Evolutionary conservation across 2,888 invertebrate species (phyloP).

Genomic region (Ichneumoninae sp.): DNA sequence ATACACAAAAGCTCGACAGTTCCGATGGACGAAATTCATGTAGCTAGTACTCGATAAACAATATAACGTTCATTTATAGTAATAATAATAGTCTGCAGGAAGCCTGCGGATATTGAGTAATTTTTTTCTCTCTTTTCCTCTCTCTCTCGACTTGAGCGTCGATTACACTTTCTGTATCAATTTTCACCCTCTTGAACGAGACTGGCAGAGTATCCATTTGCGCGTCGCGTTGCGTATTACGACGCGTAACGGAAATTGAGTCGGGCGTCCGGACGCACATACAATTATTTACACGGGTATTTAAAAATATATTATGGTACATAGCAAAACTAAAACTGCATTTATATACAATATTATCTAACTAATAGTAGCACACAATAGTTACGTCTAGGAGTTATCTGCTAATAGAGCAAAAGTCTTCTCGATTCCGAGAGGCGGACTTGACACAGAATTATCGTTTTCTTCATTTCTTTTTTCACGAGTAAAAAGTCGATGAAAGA

Average conservation of each 20-base stretch:
- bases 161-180: conserved; percentile 40
- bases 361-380: conserved; percentile 70
- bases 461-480: conserved; percentile 6
- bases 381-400: conserved; percentile 63
- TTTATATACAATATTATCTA: conserved; percentile 77
- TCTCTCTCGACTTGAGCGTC: conserved; percentile 35
- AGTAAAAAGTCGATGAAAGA: conserved; percentile 42
- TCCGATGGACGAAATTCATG: conserved; percentile 81
- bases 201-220: conserved; percentile 44
- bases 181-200: conserved; percentile 32
- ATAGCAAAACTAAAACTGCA: conserved; percentile 75
- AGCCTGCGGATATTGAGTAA: conserved; percentile 45
- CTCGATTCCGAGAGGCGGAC: conserved; percentile 28
- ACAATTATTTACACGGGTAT: conserved; percentile 76
- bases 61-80: conserved; percentile 17
- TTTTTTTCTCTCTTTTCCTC: conserved; percentile 19
- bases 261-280: conserved; percentile 58
- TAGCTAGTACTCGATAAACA: conserved; percentile 56
- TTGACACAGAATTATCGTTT: conserved; percentile 3
- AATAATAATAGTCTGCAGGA: conserved; percentile 39
- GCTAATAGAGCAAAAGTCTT: conserved; percentile 38
- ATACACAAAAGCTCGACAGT: conserved; percentile 82
- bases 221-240: conserved; percentile 17
- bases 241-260: conserved; percentile 10
- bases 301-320: conserved; percentile 81